Base-by-base conservation (phyloP, 2,888 invertebrate genomes). In the Melieria picta region DNA sequence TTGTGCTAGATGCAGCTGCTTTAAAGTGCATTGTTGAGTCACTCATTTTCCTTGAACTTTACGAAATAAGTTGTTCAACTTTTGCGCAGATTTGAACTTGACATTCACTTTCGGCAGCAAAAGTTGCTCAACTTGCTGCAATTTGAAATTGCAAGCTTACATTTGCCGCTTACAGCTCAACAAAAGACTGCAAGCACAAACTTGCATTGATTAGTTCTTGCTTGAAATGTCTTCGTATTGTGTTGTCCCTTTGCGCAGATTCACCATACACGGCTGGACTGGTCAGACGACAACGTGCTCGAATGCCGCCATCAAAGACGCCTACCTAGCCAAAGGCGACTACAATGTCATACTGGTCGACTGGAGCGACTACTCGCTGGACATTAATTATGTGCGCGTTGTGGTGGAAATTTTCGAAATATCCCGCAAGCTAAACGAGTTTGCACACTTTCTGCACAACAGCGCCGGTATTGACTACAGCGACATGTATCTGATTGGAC, bases 271-370 rank as follows among this genome's bases (percentile, higher is more conserved):
- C 48, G 80, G 80, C 56, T 80, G 80, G 80, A 77, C 78, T 72
- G 79, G 79, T 9, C 76, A 77, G 66, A 75, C 79, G 1, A 77
- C 67, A 10, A 80, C 78, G 4, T 79, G 80, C 46, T 79, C 79
- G n/a, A 80, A 77, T 77, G 78, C 78, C 9, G 78, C 78, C 68
- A 79, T 81, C 65, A 80, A 79, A 71, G 78, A 79, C 72, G 79
- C 78, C 47, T 80, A 80, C 55, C 65, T 82, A 46, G 75, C 74
- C 45, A 75, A 61, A 55, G 80, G 79, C 46, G 75, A 82, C 56
- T 82, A 77, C 72, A 82, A 82, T 76, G 78, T 80, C 9, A 77
- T 83, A 45, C 72, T 79, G 4, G 79, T 83, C 43, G 81, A 83
- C 70, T 83, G 82, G 82, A 77, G 78, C 52, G 79, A 78, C 57